Evolutionary conservation across 2,113 vertebrate genomes (phyloP), one percentile per base, ranked within the genome.

Genomic region (Epinephelus lanceolatus): DNA sequence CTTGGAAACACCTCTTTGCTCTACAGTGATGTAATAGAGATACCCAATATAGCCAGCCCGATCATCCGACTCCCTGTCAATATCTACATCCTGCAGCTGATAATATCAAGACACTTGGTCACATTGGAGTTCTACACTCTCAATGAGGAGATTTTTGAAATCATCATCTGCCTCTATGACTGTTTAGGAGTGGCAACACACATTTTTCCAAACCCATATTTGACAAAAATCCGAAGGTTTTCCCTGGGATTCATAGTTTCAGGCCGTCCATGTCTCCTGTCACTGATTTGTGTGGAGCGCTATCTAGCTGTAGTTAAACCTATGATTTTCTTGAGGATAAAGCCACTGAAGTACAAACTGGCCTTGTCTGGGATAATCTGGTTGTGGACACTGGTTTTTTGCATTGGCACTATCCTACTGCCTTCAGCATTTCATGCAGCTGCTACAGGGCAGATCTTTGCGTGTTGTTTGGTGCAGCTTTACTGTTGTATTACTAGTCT

Each of bases 31-130:
- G 0, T 3, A 15, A 8, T 0, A 45, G 3, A 18, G 37, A 18
- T 33, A 4, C 3, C 9, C 23, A 68, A 42, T 14, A 0, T 65
- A 1, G 0, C 10, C 47, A 47, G 60, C 45, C 23, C 21, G 1
- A 37, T 68, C 33, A 3, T 81, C 25, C 30, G n/a, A 45, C 40
- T 85, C 2, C 73, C 72, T 18, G 8, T 62, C 61, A 74, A 42
- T 33, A 61, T 65, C 78, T 85, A 76, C 47, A 75, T 88, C 27
- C 33, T 91, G 56, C 45, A 73, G 4, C 27, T 87, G 70, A 86
- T 89, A 18, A 10, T 82, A 42, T 82, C 84, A 18, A 55, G 37
- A 59, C 30, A 72, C 12, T 63, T 57, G 72, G 45, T 76, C 37
- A 60, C 55, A 17, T 42, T n/a, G 0, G 76, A 88, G 61, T 57